These are phyloP conservation scores for Hetaerina americana DNA, from an alignment of 1,140 invertebrate species.

Conservation along the genomic window DNA sequence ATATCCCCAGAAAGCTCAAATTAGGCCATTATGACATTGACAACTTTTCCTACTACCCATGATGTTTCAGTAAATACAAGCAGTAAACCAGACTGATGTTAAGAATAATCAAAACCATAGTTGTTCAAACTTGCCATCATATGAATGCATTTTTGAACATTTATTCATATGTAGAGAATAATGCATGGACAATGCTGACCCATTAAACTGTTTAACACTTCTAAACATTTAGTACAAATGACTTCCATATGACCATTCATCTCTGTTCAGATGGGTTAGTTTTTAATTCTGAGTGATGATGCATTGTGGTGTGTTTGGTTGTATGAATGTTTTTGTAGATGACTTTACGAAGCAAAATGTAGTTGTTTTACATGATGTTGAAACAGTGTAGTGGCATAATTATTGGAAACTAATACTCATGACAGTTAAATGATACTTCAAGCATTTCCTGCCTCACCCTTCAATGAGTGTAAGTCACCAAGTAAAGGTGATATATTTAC, in stretches of 20 bases:
- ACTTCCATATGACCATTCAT: background rate
- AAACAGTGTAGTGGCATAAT: background rate
- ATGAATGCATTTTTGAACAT: background rate
- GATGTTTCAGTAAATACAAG: background rate
- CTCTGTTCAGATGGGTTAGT: background rate
- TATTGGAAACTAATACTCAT: too few relatives aligned
- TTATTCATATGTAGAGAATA: background rate
- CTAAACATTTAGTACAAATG: background rate
- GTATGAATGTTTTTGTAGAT: background rate
- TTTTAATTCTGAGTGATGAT: background rate
- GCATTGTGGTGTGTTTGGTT: background rate
- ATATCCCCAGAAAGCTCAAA: background rate
- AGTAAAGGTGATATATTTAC: too few relatives aligned
- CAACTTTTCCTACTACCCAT: background rate
- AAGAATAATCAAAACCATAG: background rate
- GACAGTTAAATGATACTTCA: too few relatives aligned
- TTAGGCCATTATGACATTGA: background rate
- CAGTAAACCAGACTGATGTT: background rate
- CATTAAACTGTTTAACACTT: background rate
- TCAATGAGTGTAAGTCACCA: too few relatives aligned
- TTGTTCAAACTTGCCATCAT: background rate
- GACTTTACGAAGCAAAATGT: background rate
- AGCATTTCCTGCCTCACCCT: too few relatives aligned
- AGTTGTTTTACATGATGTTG: background rate
- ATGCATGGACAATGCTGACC: background rate